A percentile compares a stretch with the other conserved stretches of the same genome.
phyloP scores from a whole-genome alignment of 1,140 invertebrate species.

The Scaptomyza hsui region DNA sequence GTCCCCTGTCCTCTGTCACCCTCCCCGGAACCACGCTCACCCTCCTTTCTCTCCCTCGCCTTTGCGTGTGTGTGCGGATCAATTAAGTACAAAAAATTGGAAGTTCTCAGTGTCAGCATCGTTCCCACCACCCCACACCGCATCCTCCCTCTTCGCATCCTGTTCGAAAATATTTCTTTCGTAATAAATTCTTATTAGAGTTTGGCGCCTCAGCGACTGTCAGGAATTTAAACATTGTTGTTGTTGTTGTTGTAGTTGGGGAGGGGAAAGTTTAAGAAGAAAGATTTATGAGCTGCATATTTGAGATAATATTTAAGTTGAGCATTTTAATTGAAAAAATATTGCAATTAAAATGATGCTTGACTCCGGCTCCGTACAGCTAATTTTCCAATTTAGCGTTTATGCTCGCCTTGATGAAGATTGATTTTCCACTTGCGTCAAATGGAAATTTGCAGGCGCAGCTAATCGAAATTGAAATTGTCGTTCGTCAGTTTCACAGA shows the following conservation, averaged over 20 bases:
- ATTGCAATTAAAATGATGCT: conserved; percentile 46
- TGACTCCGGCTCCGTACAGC: not conserved
- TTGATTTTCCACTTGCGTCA: conserved; percentile 54
- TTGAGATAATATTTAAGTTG: not conserved
- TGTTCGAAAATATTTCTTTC: conserved; percentile 22
- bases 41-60: conserved; percentile 4
- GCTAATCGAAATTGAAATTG: conserved; percentile 77
- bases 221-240: not conserved
- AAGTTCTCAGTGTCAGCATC: conserved; percentile 33
- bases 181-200: conserved; percentile 73
- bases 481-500: conserved; percentile 25
- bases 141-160: conserved; percentile 29
- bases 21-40: conserved; percentile 26
- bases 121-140: not conserved
- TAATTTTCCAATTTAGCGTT: conserved; percentile 17
- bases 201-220: conserved; percentile 35
- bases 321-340: conserved; percentile 61
- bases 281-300: conserved; percentile 45
- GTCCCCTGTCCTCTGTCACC: conserved; percentile 19
- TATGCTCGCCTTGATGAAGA: conserved; percentile 60
- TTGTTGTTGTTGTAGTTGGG: no score
- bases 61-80: conserved; percentile 53
- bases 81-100: conserved; percentile 60
- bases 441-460: conserved; percentile 40
- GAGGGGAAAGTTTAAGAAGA: not conserved